A percentile compares a stretch with the other conserved stretches of the same genome.
phyloP scores from a whole-genome alignment of 2,888 invertebrate species.

The Rhimphoctona megacephalus region DNA sequence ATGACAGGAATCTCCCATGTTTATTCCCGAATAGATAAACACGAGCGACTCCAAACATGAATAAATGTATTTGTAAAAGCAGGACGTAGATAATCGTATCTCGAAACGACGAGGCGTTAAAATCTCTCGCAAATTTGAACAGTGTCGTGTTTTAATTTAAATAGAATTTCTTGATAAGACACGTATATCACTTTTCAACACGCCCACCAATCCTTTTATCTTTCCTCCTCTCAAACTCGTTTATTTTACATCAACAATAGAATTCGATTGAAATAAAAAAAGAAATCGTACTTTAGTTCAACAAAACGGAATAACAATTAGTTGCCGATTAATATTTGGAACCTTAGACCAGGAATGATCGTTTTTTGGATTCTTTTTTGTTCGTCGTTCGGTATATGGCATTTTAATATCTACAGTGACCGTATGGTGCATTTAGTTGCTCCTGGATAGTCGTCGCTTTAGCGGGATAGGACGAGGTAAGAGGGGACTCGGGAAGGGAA shows the following conservation, averaged over 20 bases:
- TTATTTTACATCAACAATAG: not conserved
- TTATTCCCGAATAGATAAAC: conserved; percentile 42
- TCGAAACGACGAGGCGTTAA: conserved; percentile 36
- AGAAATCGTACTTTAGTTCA: not conserved
- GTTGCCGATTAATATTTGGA: not conserved
- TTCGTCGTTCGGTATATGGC: not conserved
- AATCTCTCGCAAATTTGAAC: conserved; percentile 22
- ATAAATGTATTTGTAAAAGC: conserved; percentile 20
- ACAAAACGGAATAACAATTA: not conserved
- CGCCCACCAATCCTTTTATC: conserved; percentile 44
- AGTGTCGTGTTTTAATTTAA: conserved; percentile 48
- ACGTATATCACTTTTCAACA: conserved; percentile 6
- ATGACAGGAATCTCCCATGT: conserved; percentile 28
- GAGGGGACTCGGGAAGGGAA: conserved; percentile 4
- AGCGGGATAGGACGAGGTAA: conserved; percentile 39
- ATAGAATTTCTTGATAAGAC: conserved; percentile 39
- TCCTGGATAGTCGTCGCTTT: conserved; percentile 53
- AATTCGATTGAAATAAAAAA: conserved; percentile 3
- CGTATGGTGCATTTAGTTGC: conserved; percentile 69
- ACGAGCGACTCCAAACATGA: not conserved
- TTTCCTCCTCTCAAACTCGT: not conserved
- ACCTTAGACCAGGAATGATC: not conserved
- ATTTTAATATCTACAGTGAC: conserved; percentile 61
- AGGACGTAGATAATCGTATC: conserved; percentile 47
- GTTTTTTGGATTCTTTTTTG: not conserved